phyloP scores from a whole-genome alignment of 2,113 vertebrate species.

The Xyrauchen texanus region DNA sequence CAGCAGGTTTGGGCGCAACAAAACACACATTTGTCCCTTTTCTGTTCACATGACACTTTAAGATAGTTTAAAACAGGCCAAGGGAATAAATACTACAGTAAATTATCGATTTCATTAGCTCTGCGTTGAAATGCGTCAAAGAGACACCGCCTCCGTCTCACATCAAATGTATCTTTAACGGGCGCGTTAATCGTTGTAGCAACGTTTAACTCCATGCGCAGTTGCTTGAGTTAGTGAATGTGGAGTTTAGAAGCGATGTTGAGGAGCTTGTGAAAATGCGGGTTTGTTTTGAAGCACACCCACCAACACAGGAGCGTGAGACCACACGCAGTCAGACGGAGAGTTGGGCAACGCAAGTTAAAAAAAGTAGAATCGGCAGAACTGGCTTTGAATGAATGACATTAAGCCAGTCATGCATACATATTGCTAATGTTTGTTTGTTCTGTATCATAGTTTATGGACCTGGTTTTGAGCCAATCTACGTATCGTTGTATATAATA shows the following conservation, averaged over 20 bases:
- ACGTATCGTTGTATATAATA: background rate
- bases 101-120: background rate
- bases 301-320: conserved; percentile 43
- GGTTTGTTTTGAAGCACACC: conserved; percentile 63
- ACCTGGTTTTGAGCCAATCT: background rate
- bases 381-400: background rate
- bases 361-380: background rate
- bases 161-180: background rate
- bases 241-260: background rate
- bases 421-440: background rate
- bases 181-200: background rate
- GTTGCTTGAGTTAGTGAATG: background rate
- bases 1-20: background rate
- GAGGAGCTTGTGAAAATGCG: conserved; percentile 29
- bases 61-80: too few species aligned
- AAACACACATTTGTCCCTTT: background rate
- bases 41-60: background rate
- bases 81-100: background rate
- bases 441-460: background rate
- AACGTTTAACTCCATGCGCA: background rate
- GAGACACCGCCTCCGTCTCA: conserved; percentile 23
- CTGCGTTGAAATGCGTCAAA: conserved; percentile 20
- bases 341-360: background rate
- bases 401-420: too few species aligned
- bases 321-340: conserved; percentile 37